Evolutionary conservation across 2,888 invertebrate genomes (phyloP), one percentile per base, ranked within the genome.

Genomic region (Mantis religiosa): DNA sequence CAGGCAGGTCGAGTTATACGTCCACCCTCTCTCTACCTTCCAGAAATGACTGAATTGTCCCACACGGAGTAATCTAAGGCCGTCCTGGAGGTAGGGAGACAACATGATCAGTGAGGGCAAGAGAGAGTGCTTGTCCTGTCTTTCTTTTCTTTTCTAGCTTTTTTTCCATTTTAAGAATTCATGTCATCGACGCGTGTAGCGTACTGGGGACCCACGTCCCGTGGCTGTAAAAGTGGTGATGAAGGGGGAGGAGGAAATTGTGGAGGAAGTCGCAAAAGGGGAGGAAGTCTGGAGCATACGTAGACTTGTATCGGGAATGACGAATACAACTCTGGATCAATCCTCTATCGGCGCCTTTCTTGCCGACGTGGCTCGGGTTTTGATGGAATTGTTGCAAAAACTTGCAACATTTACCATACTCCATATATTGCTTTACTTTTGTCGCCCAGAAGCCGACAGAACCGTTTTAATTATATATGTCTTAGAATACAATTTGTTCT

Each of bases 151-250:
- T 25, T 71, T 71, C 54, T 84, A 28, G 41, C 81, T 30, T 27
- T 88, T 85, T 83, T 47, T 87, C 41, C 47, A 90, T 91, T 91
- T 91, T 91, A 91, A 91, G 91, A 91, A 91, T 91, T 91, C 91
- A 91, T 91, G 91, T 91, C 91, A 91, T 91, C 91, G 91, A 91
- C 91, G 90, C 89, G 87, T 81, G 86, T 87, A 85, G 86, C 9
- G 28, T 71, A 71, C 54, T 28, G 27, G 87, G 86, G 28, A 82
- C 27, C 85, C 89, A 88, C 85, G 89, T 89, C 82, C 84, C 87
- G 84, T 20, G 87, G 84, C 87, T 89, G 89, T 89, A 89, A 89
- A 89, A 87, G 54, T 86, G 86, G 89, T 87, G 89, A 85, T 89
- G 89, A 81, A 88, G 84, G 89, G 86, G 86, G 85, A 34, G 88